Evolutionary conservation across 2,113 vertebrate species (phyloP).

Genomic region (Sinocyclocheilus rhinocerous): DNA sequence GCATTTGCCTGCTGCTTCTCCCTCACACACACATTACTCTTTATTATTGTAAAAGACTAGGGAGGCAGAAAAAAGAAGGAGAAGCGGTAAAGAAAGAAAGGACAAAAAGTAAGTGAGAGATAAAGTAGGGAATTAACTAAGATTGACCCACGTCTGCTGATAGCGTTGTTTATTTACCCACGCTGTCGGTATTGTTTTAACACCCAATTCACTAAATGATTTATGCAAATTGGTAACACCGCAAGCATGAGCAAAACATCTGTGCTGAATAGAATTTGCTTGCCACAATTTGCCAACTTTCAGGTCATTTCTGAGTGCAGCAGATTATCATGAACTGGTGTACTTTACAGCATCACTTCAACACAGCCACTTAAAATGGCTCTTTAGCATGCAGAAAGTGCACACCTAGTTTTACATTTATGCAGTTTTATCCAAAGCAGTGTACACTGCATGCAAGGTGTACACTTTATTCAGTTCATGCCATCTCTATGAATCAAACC

Average conservation of each 20-base stretch:
- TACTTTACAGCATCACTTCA: neutral
- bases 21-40: slow-evolving; percentile 26
- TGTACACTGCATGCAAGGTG: neutral
- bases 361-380: neutral
- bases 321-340: neutral
- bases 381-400: neutral
- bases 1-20: slow-evolving; percentile 29
- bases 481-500: neutral
- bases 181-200: neutral
- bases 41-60: neutral
- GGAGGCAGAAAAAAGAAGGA: neutral
- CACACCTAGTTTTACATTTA: neutral
- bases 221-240: slow-evolving; percentile 1
- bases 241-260: neutral
- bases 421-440: neutral
- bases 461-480: neutral
- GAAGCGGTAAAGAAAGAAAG: neutral
- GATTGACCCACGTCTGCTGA: neutral
- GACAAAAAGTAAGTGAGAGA: slow-evolving; percentile 1
- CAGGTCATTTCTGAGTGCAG: neutral
- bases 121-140: neutral
- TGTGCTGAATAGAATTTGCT: neutral
- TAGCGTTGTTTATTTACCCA: neutral
- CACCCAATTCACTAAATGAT: neutral
- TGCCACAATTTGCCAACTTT: neutral